Conservation (phyloP, 2,888 invertebrate species). For the Folsomia candida region DNA sequence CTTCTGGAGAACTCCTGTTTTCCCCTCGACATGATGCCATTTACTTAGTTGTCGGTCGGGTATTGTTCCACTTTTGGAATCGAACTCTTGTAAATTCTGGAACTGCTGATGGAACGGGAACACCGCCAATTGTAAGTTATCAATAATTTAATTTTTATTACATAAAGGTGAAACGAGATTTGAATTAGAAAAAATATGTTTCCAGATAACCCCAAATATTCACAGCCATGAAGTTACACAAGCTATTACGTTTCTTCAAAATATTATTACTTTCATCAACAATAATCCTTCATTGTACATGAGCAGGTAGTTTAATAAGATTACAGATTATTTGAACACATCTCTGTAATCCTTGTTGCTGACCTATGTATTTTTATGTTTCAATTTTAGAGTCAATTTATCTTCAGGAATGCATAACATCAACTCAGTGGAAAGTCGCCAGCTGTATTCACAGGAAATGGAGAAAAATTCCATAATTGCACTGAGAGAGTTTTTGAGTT, state of each 20-base stretch:
- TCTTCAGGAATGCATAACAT: constrained; percentile 15
- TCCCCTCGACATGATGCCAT: constrained; percentile 91
- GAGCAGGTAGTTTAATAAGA: constrained; percentile 30
- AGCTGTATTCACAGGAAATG: constrained; percentile 31
- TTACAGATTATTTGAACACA: neutral
- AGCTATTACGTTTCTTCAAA: constrained; percentile 45
- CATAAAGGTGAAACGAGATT: neutral
- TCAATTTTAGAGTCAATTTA: neutral
- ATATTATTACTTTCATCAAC: constrained; percentile 41
- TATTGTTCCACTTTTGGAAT: constrained; percentile 86
- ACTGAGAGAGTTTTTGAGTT: constrained; percentile 69
- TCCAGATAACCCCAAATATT: constrained; percentile 45
- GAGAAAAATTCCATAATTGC: constrained; percentile 68
- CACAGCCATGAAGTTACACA: constrained; percentile 47
- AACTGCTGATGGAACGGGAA: constrained; percentile 23
- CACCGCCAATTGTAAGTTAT: constrained; percentile 36
- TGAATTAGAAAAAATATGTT: neutral
- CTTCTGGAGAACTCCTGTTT: constrained; percentile 51
- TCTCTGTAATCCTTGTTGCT: neutral
- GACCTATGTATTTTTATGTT: neutral
- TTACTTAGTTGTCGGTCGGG: constrained; percentile 83
- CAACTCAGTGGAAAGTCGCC: constrained; percentile 29
- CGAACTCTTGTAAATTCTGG: constrained; percentile 56
- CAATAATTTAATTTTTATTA: too few relatives aligned
- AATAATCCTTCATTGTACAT: constrained; percentile 47